These are phyloP conservation scores for Pachyramphus minor DNA, from an alignment of 2,113 vertebrate species.

Conservation along the genomic window DNA sequence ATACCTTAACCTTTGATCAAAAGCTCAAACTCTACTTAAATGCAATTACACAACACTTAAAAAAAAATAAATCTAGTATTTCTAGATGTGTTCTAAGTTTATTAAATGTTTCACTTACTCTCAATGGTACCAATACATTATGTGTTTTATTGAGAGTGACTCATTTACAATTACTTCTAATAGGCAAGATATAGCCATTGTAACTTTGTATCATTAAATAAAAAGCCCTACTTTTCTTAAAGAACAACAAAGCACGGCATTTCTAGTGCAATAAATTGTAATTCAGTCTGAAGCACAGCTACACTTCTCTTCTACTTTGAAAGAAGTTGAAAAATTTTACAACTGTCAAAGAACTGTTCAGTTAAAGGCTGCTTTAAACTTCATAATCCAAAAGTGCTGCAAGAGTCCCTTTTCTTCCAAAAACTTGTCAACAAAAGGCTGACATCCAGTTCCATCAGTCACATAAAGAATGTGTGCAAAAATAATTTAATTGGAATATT, in stretches of 20 bases:
- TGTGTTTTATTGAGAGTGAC: not conserved
- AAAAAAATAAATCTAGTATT: not conserved
- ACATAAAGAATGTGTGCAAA: slow-evolving; percentile 6
- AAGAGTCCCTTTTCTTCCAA: not conserved
- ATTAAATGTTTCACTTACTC: not conserved
- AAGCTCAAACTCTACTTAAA: not conserved
- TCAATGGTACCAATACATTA: not conserved
- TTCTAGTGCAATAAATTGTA: not conserved
- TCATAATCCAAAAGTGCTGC: not conserved
- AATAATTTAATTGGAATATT: not conserved
- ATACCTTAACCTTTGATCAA: not conserved
- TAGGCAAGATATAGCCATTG: not conserved
- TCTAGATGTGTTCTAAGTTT: not conserved
- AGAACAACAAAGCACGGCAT: not conserved
- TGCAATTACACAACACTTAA: not conserved
- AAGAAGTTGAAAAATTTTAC: slow-evolving; percentile 3
- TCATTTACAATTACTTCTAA: not conserved
- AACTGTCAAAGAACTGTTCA: not conserved
- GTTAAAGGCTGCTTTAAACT: not conserved
- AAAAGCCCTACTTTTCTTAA: not conserved
- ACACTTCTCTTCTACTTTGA: not conserved
- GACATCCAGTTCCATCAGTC: not conserved
- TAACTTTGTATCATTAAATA: not conserved
- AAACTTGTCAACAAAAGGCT: not conserved
- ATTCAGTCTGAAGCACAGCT: not conserved